Evolutionary conservation across 2,113 vertebrate species (phyloP).

Genomic region (Athene noctua): DNA sequence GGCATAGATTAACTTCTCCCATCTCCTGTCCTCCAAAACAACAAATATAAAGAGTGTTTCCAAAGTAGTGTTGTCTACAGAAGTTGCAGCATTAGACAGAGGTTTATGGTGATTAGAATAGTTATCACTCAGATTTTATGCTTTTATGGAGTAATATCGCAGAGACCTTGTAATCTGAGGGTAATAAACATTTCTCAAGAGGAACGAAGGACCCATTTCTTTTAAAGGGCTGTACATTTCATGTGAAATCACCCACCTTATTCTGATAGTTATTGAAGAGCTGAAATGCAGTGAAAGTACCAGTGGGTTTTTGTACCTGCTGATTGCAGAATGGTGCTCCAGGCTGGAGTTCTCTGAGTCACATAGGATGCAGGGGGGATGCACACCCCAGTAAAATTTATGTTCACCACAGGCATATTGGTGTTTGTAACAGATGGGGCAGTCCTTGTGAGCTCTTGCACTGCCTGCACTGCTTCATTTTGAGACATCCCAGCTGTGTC

Average conservation of each 20-base stretch:
- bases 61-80: neutral
- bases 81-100: neutral
- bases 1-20: neutral
- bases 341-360: neutral
- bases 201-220: neutral
- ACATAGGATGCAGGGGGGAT: neutral
- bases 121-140: neutral
- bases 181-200: neutral
- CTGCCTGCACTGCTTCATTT: neutral
- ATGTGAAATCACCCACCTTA: neutral
- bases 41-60: neutral
- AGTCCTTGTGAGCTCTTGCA: neutral
- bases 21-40: neutral
- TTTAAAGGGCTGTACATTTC: neutral
- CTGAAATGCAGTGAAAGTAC: neutral
- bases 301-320: neutral
- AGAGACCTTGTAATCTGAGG: neutral
- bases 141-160: neutral
- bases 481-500: neutral
- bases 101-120: neutral
- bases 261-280: neutral
- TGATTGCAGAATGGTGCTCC: neutral
- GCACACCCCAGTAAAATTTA: neutral
- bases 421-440: neutral
- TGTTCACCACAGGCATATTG: fast-evolving